phyloP scores from a whole-genome alignment of 1,140 invertebrate genomes.

The Drosophila elegans region DNA sequence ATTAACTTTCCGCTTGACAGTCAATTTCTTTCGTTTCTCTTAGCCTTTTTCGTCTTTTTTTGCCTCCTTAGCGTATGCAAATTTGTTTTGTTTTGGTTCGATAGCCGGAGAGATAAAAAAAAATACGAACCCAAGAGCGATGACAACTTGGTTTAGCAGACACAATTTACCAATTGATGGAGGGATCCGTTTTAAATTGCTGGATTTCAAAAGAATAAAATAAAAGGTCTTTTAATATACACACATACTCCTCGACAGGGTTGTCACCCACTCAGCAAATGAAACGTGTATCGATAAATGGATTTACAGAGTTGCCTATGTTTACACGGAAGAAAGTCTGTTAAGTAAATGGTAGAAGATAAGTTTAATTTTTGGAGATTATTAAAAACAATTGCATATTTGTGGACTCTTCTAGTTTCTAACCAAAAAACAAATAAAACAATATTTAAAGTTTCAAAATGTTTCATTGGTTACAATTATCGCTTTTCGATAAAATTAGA shows the following conservation, averaged over 20 bases:
- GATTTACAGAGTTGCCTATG: neutral
- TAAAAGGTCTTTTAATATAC: neutral
- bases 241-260: neutral
- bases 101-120: slow-evolving; percentile 13
- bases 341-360: too few species aligned
- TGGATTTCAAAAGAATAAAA: slow-evolving; percentile 5
- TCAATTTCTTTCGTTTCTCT: slow-evolving; percentile 57
- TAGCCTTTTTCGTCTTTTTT: slow-evolving; percentile 8
- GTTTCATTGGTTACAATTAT: too few species aligned
- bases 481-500: too few species aligned
- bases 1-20: slow-evolving; percentile 77
- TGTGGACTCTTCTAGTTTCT: neutral
- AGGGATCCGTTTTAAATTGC: slow-evolving; percentile 3
- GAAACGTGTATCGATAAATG: too few species aligned
- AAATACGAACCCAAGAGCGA: slow-evolving; percentile 27
- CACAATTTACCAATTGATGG: slow-evolving; percentile 26
- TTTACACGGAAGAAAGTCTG: too few species aligned
- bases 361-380: neutral
- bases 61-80: slow-evolving; percentile 62
- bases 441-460: neutral
- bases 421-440: neutral
- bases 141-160: slow-evolving; percentile 34
- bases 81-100: slow-evolving; percentile 41
- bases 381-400: neutral
- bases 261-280: neutral